Evolutionary conservation across 2,888 invertebrate species (phyloP).

Genomic region (Panopea generosa): DNA sequence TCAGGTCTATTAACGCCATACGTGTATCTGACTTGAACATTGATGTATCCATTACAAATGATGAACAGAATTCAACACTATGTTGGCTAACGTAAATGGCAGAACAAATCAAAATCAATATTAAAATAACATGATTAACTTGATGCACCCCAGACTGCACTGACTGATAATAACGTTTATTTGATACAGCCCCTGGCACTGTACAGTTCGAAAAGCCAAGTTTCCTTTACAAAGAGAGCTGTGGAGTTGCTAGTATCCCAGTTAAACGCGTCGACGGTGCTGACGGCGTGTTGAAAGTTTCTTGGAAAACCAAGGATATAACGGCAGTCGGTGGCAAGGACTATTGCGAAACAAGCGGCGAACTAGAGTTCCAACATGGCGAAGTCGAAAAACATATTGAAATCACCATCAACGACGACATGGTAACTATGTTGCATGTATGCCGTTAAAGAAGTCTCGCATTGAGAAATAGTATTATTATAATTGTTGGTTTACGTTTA

Average conservation of each 20-base stretch:
- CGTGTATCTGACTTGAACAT: no score
- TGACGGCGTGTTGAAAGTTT: conserved; percentile 86
- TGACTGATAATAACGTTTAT: no score
- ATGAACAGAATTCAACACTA: no score
- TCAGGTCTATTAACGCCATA: no score
- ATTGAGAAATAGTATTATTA: no score
- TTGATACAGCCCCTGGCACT: conserved; percentile 88
- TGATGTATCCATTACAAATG: no score
- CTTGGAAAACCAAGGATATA: conserved; percentile 87
- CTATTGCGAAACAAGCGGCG: conserved; percentile 87
- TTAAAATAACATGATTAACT: no score
- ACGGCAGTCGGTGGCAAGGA: conserved; percentile 87
- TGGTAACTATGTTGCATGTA: conserved; percentile 71
- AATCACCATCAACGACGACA: conserved; percentile 87
- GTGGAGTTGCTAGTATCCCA: conserved; percentile 86
- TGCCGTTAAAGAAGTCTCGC: no score
- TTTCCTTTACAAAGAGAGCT: conserved; percentile 87
- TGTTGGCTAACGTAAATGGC: no score
- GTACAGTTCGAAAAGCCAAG: conserved; percentile 87
- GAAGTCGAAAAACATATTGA: conserved; percentile 87
- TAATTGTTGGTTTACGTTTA: no score
- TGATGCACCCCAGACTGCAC: no score
- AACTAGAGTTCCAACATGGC: conserved; percentile 84
- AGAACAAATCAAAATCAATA: no score
- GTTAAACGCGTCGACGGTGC: conserved; percentile 86